Percentiles rank a stretch among this genome's conserved stretches.
Evolutionary conservation across 2,888 invertebrate genomes (phyloP).

Genomic region (Drosophila gaucha): DNA sequence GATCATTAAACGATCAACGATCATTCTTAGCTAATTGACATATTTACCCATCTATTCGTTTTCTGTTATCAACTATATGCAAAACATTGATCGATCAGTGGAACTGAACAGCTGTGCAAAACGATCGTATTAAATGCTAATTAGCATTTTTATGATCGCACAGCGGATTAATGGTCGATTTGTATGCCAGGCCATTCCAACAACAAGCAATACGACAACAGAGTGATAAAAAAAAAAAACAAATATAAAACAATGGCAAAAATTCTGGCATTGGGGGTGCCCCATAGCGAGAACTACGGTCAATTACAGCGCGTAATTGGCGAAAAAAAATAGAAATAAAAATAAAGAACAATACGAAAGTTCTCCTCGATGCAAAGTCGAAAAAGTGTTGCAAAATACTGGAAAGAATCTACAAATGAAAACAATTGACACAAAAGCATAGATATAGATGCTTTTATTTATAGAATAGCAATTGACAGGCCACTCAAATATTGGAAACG

Average conservation of each 20-base stretch:
- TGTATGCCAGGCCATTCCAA: constrained; percentile 52
- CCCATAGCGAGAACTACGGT: constrained; percentile 17
- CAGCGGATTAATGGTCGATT: constrained; percentile 62
- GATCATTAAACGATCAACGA: constrained; percentile 8
- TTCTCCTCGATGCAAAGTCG: background rate
- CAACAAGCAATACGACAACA: constrained; percentile 42
- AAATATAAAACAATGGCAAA: constrained; percentile 35
- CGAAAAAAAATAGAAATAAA: constrained; percentile 13
- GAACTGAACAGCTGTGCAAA: constrained; percentile 36
- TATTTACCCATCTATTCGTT: constrained; percentile 18
- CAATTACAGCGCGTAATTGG: constrained; percentile 58
- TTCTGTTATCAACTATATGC: constrained; percentile 28
- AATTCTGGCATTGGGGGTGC: constrained; percentile 36
- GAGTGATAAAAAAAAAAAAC: constrained; percentile 11
- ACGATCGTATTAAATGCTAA: constrained; percentile 60
- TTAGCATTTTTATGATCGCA: constrained; percentile 69
- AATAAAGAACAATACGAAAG: constrained; percentile 1
- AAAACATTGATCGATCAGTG: constrained; percentile 29
- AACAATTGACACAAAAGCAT: constrained; percentile 58
- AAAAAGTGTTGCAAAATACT: constrained; percentile 20
- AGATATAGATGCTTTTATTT: constrained; percentile 56
- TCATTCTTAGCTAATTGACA: constrained; percentile 29
- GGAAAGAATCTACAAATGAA: constrained; percentile 39
- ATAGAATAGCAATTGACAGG: constrained; percentile 71
- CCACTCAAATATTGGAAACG: constrained; percentile 57